Conservation (phyloP, 2,113 vertebrate species). For the Salvelinus alpinus region DNA sequence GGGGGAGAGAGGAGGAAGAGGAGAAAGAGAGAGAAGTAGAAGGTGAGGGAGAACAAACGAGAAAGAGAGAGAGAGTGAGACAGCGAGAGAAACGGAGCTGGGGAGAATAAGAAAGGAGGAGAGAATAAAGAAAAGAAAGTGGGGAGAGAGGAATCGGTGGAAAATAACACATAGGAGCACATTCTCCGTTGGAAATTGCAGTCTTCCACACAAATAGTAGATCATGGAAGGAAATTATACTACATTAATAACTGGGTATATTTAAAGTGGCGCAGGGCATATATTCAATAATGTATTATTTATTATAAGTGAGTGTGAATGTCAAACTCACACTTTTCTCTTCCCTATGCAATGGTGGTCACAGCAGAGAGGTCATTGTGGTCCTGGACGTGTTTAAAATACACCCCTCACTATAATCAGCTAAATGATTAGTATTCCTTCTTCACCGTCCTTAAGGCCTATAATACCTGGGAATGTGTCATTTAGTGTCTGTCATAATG, state of each 20-base stretch:
- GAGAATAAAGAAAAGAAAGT: neutral
- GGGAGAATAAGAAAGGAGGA: neutral
- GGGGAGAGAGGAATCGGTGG: neutral
- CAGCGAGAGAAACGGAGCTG: neutral
- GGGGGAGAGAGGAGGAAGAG: neutral
- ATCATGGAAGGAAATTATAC: slow-evolving; percentile 34
- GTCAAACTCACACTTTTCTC: slow-evolving; percentile 36
- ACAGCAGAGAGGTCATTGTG: slow-evolving; percentile 29
- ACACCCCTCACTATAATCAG: slow-evolving; percentile 17
- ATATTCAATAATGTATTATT: slow-evolving; percentile 54
- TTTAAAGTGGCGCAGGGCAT: slow-evolving; percentile 35
- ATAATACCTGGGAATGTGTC: slow-evolving; percentile 11
- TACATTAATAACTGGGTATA: slow-evolving; percentile 39
- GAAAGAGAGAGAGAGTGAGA: neutral
- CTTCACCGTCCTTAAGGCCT: slow-evolving; percentile 1
- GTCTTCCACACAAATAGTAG: slow-evolving; percentile 13
- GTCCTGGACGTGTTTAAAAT: slow-evolving; percentile 18
- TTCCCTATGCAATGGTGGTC: slow-evolving; percentile 14
- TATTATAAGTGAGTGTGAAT: slow-evolving; percentile 42
- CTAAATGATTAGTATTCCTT: slow-evolving; percentile 12
- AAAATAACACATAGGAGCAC: neutral
- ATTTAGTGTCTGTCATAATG: neutral
- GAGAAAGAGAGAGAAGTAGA: slow-evolving; percentile 16
- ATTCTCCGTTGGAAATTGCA: neutral
- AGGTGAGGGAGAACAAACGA: neutral